Evolutionary conservation across 2,888 invertebrate species (phyloP).

Genomic region (Belgica antarctica): DNA sequence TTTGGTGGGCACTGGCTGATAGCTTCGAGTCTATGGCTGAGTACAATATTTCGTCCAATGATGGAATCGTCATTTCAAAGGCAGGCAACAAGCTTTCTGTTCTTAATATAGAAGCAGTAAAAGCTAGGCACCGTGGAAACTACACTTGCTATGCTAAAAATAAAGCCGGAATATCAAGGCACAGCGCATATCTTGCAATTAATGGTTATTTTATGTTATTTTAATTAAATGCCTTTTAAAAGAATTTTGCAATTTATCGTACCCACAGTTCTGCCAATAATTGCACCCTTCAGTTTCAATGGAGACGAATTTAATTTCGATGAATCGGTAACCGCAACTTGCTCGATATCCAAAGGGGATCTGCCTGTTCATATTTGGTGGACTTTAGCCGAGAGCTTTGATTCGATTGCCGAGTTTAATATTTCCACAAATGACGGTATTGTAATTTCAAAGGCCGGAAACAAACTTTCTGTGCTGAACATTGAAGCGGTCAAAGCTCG

Average conservation of each 20-base stretch:
- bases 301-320: conserved; percentile 59
- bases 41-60: conserved; percentile 45
- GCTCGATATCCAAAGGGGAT: conserved; percentile 60
- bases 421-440: conserved; percentile 58
- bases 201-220: conserved; percentile 55
- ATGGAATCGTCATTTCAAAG: conserved; percentile 54
- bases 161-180: conserved; percentile 67
- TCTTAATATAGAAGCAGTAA: conserved; percentile 62
- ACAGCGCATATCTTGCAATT: conserved; percentile 60
- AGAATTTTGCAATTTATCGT: conserved; percentile 41
- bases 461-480: conserved; percentile 65
- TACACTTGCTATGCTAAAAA: conserved; percentile 76
- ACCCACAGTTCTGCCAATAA: conserved; percentile 58
- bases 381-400: conserved; percentile 57
- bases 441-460: conserved; percentile 59
- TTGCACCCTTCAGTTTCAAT: conserved; percentile 60
- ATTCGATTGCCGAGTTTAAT: not conserved
- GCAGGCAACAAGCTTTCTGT: conserved; percentile 53
- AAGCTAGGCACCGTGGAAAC: conserved; percentile 68
- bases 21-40: conserved; percentile 47
- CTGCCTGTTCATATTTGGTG: conserved; percentile 61
- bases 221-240: conserved; percentile 16
- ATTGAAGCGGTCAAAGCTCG: conserved; percentile 68
- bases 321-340: conserved; percentile 59
- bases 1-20: conserved; percentile 63